Evolutionary conservation across 1,140 invertebrate species (phyloP).

Genomic region (Oryzaephilus surinamensis): DNA sequence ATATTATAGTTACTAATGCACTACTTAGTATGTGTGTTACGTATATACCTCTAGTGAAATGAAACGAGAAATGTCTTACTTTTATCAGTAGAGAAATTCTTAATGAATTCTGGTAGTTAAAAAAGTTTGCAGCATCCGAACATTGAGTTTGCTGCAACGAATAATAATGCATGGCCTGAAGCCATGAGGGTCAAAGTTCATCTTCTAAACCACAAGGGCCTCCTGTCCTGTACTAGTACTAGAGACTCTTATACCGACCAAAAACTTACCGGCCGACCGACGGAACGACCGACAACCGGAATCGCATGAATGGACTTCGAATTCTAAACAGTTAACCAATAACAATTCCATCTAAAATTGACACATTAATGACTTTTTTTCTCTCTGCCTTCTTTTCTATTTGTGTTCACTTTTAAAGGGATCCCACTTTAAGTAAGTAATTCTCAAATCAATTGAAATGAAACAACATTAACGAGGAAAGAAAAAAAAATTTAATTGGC

Average conservation of each 20-base stretch:
- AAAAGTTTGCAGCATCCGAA: conserved; percentile 34
- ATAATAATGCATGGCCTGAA: conserved; percentile 31
- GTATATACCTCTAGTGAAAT: conserved; percentile 35
- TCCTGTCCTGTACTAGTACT: conserved; percentile 12
- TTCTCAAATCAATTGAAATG: too few species aligned
- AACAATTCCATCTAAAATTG: too few species aligned
- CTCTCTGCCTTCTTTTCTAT: too few species aligned
- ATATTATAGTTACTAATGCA: conserved; percentile 18
- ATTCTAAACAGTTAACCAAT: too few species aligned
- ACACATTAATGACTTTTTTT: not conserved
- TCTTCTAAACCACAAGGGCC: conserved; percentile 22
- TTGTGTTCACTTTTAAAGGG: too few species aligned
- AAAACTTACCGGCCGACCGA: too few species aligned
- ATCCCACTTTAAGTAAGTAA: too few species aligned
- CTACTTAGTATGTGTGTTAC: conserved; percentile 31
- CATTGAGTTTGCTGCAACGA: conserved; percentile 29
- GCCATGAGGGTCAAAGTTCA: conserved; percentile 29
- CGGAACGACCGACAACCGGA: conserved; percentile 11
- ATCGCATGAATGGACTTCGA: conserved; percentile 15
- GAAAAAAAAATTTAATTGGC: too few species aligned
- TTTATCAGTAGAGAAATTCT: conserved; percentile 35
- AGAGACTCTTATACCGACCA: too few species aligned
- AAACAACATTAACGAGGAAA: too few species aligned
- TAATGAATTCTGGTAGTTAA: conserved; percentile 37
- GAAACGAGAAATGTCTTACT: conserved; percentile 36